Evolutionary conservation across 2,797 vertebrate genomes (phyloP).

Genomic region (Dromococcyx pavoninus): DNA sequence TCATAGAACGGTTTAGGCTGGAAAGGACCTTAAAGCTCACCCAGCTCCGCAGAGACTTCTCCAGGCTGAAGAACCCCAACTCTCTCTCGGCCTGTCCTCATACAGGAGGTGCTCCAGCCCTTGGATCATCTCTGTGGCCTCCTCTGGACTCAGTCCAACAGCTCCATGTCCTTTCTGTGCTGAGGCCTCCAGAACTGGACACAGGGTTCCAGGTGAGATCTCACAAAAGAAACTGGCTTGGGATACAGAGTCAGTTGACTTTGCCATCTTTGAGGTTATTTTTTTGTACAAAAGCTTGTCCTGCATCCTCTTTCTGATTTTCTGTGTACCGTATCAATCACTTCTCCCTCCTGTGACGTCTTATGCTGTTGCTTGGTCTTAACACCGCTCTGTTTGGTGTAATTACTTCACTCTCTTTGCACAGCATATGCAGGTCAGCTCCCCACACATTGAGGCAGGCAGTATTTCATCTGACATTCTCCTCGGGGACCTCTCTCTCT

Average conservation of each 20-base stretch:
- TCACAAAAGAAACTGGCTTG: background rate
- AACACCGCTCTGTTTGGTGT: no score
- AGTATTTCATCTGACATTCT: background rate
- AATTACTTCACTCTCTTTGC: background rate
- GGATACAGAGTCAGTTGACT: background rate
- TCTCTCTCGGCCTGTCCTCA: no score
- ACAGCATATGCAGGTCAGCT: background rate
- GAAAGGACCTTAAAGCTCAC: no score
- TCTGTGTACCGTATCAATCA: background rate
- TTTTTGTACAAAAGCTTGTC: background rate
- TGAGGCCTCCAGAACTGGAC: no score
- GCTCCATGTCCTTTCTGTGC: no score
- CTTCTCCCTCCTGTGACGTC: background rate
- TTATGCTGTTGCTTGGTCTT: background rate
- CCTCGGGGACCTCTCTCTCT: background rate
- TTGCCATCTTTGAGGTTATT: background rate
- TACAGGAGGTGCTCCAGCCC: no score
- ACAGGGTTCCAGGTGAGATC: no score
- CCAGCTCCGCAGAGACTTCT: no score
- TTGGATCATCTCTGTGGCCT: no score
- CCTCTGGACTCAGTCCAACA: no score
- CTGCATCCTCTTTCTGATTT: background rate
- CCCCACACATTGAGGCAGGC: background rate
- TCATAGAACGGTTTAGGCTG: no score
- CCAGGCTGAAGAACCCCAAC: no score